Conservation (phyloP, 2,113 vertebrate genomes). For the Amblyornis subalaris region DNA sequence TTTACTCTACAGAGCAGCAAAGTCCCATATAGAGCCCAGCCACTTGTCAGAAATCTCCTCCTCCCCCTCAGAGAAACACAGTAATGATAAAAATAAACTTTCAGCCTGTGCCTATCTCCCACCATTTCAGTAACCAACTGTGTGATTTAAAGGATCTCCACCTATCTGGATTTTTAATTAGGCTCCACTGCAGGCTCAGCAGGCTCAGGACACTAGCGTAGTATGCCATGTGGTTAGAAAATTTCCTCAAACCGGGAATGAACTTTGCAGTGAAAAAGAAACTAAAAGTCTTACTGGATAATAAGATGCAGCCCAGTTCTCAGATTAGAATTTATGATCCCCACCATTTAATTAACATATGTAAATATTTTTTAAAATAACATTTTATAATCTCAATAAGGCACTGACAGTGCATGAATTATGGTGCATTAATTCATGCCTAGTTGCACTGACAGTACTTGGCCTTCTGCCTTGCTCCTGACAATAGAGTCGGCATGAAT, state of each 20-base stretch:
- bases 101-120: background rate
- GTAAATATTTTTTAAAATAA: slow-evolving; percentile 57
- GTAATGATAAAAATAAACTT: background rate
- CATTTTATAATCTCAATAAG: slow-evolving; percentile 41
- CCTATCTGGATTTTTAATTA: background rate
- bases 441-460: slow-evolving; percentile 39
- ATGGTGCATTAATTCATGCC: slow-evolving; percentile 35
- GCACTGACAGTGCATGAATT: slow-evolving; percentile 33
- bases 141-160: background rate
- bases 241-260: background rate
- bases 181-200: background rate
- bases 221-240: background rate
- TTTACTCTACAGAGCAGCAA: background rate
- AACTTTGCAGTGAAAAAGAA: background rate
- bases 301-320: slow-evolving; percentile 10
- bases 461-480: slow-evolving; percentile 41
- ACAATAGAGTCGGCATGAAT: slow-evolving; percentile 40
- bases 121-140: background rate
- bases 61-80: background rate
- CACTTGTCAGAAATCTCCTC: background rate
- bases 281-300: background rate
- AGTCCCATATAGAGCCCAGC: background rate
- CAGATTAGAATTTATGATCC: slow-evolving; percentile 12
- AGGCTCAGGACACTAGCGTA: background rate
- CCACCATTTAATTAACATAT: slow-evolving; percentile 48